Evolutionary conservation across 2,113 vertebrate species (phyloP).

Genomic region (Amphiprion ocellaris): DNA sequence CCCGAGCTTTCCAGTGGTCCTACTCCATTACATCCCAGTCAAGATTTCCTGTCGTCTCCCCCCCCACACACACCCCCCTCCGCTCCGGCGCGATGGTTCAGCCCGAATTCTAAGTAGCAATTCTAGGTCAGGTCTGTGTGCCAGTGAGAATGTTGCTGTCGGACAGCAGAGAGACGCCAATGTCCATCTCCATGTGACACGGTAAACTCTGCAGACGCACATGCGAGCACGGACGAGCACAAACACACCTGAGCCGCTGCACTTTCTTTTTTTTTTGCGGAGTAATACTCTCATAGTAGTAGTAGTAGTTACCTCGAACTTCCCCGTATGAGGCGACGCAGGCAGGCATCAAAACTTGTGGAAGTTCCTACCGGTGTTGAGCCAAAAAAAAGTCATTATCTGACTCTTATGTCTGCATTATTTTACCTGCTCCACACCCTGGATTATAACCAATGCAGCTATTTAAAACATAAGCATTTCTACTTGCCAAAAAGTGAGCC

Average conservation of each 20-base stretch:
- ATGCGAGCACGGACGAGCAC: not conserved
- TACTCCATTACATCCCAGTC: conserved; percentile 84
- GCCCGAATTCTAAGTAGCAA: conserved; percentile 87
- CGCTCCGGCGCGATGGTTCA: conserved; percentile 77
- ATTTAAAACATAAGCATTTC: too few relatives aligned
- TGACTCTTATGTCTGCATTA: too few relatives aligned
- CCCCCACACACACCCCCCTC: conserved; percentile 57
- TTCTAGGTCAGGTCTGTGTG: conserved; percentile 88
- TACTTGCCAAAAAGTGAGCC: too few relatives aligned
- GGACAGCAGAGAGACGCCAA: conserved; percentile 54
- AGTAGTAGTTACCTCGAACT: conserved; percentile 11
- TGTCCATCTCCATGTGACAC: conserved; percentile 41
- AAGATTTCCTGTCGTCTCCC: conserved; percentile 79
- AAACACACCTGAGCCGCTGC: not conserved
- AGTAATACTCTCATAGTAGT: not conserved
- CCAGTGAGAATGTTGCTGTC: conserved; percentile 78
- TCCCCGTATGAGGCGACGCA: conserved; percentile 12
- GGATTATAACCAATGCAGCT: too few relatives aligned
- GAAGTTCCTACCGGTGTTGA: conserved; percentile 14
- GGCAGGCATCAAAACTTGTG: conserved; percentile 26
- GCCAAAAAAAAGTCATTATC: not conserved
- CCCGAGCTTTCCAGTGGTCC: conserved; percentile 81
- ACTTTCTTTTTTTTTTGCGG: not conserved
- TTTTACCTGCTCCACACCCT: too few relatives aligned
- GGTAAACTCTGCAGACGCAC: conserved; percentile 7